Evolutionary conservation across 2,113 vertebrate genomes (phyloP), one percentile per base, ranked within the genome.

Genomic region (Cephalopholis sonnerati): DNA sequence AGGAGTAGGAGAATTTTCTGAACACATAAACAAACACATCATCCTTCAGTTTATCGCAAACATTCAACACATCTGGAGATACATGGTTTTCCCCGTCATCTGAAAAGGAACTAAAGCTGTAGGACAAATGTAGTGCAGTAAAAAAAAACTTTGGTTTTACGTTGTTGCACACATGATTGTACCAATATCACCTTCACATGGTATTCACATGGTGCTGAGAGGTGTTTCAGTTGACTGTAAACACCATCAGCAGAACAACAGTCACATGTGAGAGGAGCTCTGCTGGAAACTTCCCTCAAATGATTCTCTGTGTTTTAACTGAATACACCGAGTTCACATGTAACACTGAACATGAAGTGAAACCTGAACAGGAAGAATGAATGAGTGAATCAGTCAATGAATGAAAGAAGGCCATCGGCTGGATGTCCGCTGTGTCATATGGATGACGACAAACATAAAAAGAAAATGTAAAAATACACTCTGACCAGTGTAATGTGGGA

Each of bases 171-270:
- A 17, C 3, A 13, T 27, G 46, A 11, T 24, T 39, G 67, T 2
- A 39, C 16, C 20, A 41, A 20, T 25, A 3, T 36, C 13, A 74
- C 25, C 53, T 77, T 58, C 39, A 77, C 36, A 44, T 27, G 24
- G 55, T 55, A 9, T 65, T 36, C 53, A 36, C 54, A 51, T 29
- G 62, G 22, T 57, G 11, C 41, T 24, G 6, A 27, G 27, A 2
- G 17, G 51, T 36, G 29, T 51, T 61, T 54, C 7, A 51, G 54
- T 53, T 81, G 17, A 68, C 71, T 61, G 71, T 67, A 67, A 74
- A 82, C 72, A 68, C n/a, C 1, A 2, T 1, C n/a, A n/a, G n/a
- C 41, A 18, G 25, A 57, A 3, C n/a, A 24, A 55, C 5, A 44
- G 41, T 44, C 41, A 44, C 36, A n/a, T 54, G 22, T 22, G 7